phyloP scores from a whole-genome alignment of 2,113 vertebrate genomes.

The Triplophysa rosa region DNA sequence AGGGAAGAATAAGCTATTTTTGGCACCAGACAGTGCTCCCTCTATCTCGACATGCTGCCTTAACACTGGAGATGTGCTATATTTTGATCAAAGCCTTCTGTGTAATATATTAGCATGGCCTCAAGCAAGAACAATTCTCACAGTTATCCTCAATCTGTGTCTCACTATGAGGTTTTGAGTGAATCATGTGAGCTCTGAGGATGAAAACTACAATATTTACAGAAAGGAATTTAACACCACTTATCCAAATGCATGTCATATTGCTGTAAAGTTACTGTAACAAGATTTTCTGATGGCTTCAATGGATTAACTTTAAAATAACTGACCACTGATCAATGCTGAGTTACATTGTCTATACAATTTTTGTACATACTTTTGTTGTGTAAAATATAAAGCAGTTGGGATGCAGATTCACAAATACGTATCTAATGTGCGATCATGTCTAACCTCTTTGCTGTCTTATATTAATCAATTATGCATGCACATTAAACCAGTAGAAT shows the following conservation, averaged over 20 bases:
- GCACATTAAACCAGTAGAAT: neutral
- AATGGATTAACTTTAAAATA: neutral
- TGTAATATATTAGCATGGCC: slow-evolving; percentile 34
- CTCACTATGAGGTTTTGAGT: slow-evolving; percentile 5
- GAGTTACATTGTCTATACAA: neutral
- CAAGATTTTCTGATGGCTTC: neutral
- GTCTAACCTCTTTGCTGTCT: neutral
- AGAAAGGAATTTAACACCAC: neutral
- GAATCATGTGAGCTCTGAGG: slow-evolving; percentile 14
- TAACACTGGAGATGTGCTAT: slow-evolving; percentile 20
- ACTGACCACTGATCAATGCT: neutral
- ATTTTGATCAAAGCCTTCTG: slow-evolving; percentile 45
- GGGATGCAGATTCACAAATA: neutral
- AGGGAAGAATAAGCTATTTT: slow-evolving; percentile 12
- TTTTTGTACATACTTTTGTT: neutral
- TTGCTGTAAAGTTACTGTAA: neutral
- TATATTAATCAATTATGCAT: neutral
- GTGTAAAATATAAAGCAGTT: neutral
- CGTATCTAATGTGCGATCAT: neutral
- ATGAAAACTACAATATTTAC: slow-evolving; percentile 18
- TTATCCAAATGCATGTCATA: neutral
- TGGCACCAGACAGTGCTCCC: neutral
- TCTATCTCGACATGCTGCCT: slow-evolving; percentile 21
- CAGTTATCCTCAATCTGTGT: slow-evolving; percentile 38
- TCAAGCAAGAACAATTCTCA: slow-evolving; percentile 30